Evolutionary conservation across 2,888 invertebrate genomes (phyloP).

Genomic region (Ptilodon capucinus): DNA sequence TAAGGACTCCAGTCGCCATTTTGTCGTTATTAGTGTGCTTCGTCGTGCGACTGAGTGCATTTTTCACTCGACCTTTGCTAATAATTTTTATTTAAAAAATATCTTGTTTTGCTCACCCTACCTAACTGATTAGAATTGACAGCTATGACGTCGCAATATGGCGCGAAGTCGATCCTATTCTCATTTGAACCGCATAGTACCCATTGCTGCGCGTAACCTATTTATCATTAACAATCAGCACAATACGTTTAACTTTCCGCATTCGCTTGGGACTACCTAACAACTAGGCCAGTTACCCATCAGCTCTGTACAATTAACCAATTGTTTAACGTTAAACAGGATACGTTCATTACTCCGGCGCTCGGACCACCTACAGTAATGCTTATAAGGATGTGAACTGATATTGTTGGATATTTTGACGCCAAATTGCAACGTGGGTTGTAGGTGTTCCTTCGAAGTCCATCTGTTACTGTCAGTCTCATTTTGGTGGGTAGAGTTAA

Average conservation of each 20-base stretch:
- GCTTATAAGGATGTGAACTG: conserved; percentile 53
- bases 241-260: not conserved
- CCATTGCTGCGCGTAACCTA: not conserved
- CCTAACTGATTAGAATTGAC: no score
- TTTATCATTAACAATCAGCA: not conserved
- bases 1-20: no score
- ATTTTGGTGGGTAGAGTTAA: no score
- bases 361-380: conserved; percentile 45
- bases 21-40: no score
- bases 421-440: conserved; percentile 27
- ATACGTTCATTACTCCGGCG: conserved; percentile 41
- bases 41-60: no score
- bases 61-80: no score
- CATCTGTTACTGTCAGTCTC: not conserved
- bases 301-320: conserved; percentile 43
- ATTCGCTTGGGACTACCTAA: not conserved
- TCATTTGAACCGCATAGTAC: no score
- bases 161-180: no score
- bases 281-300: not conserved
- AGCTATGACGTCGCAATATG: no score
- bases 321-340: conserved; percentile 43
- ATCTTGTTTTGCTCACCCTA: no score
- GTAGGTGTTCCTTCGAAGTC: conserved; percentile 14
- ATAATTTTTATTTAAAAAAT: no score
- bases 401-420: conserved; percentile 26